Conservation (phyloP, 2,113 vertebrate species). For the Tachysurus fulvidraco region DNA sequence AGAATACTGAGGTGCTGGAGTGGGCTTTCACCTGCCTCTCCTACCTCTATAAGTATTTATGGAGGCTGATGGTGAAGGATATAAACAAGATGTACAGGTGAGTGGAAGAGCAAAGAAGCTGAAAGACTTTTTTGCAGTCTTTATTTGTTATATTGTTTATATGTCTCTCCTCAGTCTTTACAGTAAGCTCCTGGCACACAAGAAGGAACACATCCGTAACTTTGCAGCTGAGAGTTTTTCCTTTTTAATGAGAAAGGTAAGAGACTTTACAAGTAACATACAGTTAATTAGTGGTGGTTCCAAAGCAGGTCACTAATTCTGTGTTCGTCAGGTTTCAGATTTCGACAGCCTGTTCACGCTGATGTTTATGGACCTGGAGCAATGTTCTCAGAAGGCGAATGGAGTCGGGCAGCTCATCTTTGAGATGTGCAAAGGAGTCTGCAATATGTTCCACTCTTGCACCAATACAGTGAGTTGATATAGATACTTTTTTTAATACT, state of each 20-base stretch:
- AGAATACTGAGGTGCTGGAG: constrained; percentile 90
- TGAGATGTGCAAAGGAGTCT: constrained; percentile 94
- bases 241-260: constrained; percentile 96
- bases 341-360: constrained; percentile 81
- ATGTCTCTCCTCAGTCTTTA: constrained; percentile 78
- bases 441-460: constrained; percentile 93
- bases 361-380: constrained; percentile 82
- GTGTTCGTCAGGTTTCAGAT: constrained; percentile 81
- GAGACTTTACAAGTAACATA: constrained; percentile 14
- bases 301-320: neutral
- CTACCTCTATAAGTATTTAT: constrained; percentile 96
- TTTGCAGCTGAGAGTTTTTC: constrained; percentile 98
- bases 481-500: no score
- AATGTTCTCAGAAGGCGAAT: constrained; percentile 82
- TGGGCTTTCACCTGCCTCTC: constrained; percentile 93
- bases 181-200: constrained; percentile 89
- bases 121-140: neutral
- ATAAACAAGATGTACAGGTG: constrained; percentile 92
- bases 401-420: constrained; percentile 91
- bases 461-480: constrained; percentile 74
- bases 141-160: neutral
- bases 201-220: constrained; percentile 91
- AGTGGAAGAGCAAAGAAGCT: constrained; percentile 2
- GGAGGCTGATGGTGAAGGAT: constrained; percentile 95
- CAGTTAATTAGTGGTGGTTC: neutral